Conservation (phyloP, 2,888 invertebrate species). For the Caenorhabditis plicata region DNA sequence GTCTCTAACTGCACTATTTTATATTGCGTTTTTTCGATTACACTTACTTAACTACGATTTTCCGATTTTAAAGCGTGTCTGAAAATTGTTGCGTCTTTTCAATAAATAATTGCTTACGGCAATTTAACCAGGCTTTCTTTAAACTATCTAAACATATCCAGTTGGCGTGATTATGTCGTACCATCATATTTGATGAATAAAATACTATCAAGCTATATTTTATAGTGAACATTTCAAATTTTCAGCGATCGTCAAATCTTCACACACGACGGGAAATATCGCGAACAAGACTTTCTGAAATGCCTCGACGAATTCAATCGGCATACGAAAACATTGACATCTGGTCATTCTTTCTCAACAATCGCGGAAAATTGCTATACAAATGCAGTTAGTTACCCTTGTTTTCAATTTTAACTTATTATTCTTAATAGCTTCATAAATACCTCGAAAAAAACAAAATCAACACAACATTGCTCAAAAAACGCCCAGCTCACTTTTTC, state of each 20-base stretch:
- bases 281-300: slow-evolving; percentile 23
- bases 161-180: neutral
- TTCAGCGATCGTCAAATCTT: slow-evolving; percentile 31
- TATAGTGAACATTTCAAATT: neutral
- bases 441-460: slow-evolving; percentile 34
- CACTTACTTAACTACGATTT: too few species aligned
- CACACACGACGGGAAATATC: slow-evolving; percentile 29
- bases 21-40: too few species aligned
- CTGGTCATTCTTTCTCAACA: slow-evolving; percentile 15
- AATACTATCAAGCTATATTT: neutral
- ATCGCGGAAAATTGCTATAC: slow-evolving; percentile 30
- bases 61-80: neutral
- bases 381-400: slow-evolving; percentile 8
- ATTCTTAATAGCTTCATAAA: slow-evolving; percentile 17
- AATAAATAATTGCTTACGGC: too few species aligned
- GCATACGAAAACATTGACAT: slow-evolving; percentile 7
- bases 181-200: neutral
- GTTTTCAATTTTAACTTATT: neutral
- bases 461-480: slow-evolving; percentile 13
- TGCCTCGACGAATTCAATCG: slow-evolving; percentile 28
- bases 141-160: neutral
- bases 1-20: too few species aligned
- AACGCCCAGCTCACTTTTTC: slow-evolving; percentile 24
- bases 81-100: neutral
- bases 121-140: too few species aligned